Evolutionary conservation across 2,797 vertebrate species (phyloP), one percentile per base, ranked within the genome.

Genomic region (Clamator glandarius): DNA sequence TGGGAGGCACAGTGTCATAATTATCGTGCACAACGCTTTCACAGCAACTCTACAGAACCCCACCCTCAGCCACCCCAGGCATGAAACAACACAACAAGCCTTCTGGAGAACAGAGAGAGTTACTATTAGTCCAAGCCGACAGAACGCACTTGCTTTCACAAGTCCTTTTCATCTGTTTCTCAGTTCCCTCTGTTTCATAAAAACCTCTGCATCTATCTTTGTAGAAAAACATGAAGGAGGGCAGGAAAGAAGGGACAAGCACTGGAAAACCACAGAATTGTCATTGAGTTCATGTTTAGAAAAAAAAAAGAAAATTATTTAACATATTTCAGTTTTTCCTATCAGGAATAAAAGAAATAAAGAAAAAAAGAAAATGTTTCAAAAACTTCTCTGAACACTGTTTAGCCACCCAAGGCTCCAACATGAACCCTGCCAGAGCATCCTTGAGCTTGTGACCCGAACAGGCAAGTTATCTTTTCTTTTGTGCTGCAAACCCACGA

Each of bases 31-130:
- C 64, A 91, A 75, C 48, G 79, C 62, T 87, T 93, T 92, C 89
- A 80, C 66, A 92, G 94, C 55, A 82, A 50, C 42, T 74, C 67
- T 31, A 58, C 66, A 91, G 87, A 87, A 69, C 84, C 91, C 92
- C 92, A 73, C 82, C 73, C 95, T 95, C 90, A 76, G 72, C 72
- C 75, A 93, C 61, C 35, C 61, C 73, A 88, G 73, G 69, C 84
- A 78, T 48, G 84, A 70, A 83, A 63, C 20, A 90, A 72, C 61
- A 33, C 44, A 91, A 67, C 2, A 55, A 76, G 18, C 28, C 52
- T 55, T 62, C 55, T 68, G 31, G 14, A 84, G 79, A 15, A 42
- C 58, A 69, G 16, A 50, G 46, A 68, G 35, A 69, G 31, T 68
- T 72, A 67, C 11, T 77, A 68, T 84, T 77, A 67, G 44, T 42